phyloP scores from a whole-genome alignment of 1,140 invertebrate genomes.

The Hycleus phaleratus region DNA sequence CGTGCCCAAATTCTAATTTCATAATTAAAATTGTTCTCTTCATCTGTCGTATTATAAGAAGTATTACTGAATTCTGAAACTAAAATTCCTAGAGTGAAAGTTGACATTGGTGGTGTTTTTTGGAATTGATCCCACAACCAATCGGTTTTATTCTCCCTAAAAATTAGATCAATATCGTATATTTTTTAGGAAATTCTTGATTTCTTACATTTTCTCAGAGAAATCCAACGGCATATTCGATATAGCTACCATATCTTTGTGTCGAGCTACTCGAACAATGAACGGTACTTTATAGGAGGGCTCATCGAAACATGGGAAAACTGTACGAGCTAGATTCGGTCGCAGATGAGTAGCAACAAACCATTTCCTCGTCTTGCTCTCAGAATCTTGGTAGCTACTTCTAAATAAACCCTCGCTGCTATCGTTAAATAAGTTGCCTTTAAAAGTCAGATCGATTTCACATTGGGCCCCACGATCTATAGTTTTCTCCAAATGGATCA shows the following conservation, averaged over 20 bases:
- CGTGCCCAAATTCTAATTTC: conserved; percentile 59
- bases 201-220: conserved; percentile 53
- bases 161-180: background rate
- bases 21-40: conserved; percentile 17
- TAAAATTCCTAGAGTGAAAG: conserved; percentile 75
- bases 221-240: conserved; percentile 55
- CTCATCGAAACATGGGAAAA: conserved; percentile 93
- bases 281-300: conserved; percentile 72
- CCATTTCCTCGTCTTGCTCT: conserved; percentile 46
- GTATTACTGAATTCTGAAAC: conserved; percentile 63
- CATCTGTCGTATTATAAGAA: conserved; percentile 30
- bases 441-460: conserved; percentile 50
- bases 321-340: conserved; percentile 69
- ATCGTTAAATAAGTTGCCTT: conserved; percentile 50
- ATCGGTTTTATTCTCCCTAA: conserved; percentile 35
- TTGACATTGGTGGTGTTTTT: conserved; percentile 70
- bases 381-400: conserved; percentile 46
- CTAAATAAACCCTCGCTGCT: conserved; percentile 54
- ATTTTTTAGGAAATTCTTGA: background rate
- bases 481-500: conserved; percentile 49
- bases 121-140: conserved; percentile 62
- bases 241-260: conserved; percentile 49
- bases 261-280: conserved; percentile 54
- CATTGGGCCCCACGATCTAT: conserved; percentile 44
- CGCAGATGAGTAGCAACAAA: conserved; percentile 66